These are phyloP conservation scores for Notoglanidium macrostoma DNA, from an alignment of 2,797 vertebrate species.

Conservation along the genomic window DNA sequence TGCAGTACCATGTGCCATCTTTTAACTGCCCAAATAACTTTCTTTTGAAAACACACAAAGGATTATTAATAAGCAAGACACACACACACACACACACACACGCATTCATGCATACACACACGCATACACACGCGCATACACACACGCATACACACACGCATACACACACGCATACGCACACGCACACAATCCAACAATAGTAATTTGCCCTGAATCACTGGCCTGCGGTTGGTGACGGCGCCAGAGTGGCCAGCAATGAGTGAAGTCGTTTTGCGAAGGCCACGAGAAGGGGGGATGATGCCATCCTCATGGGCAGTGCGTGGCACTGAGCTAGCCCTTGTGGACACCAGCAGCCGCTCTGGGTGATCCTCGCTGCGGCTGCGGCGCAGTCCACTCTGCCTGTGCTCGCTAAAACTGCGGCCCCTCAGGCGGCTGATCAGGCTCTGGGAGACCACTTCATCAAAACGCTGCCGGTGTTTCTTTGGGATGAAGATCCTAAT, in stretches of 20 bases:
- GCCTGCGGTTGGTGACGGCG: conserved; percentile 85
- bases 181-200: not conserved
- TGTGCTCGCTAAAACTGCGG: conserved; percentile 83
- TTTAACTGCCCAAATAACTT: not conserved
- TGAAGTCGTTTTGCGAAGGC: conserved; percentile 86
- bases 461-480: conserved; percentile 95
- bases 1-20: not conserved
- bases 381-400: conserved; percentile 84
- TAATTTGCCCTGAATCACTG: conserved; percentile 25
- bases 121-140: not conserved
- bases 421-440: conserved; percentile 91
- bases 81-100: not conserved
- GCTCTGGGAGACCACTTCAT: conserved; percentile 94
- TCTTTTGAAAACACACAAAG: not conserved
- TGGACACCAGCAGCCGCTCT: conserved; percentile 91
- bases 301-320: conserved; percentile 86
- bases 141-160: not conserved
- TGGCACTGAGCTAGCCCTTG: conserved; percentile 91
- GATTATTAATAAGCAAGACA: not conserved
- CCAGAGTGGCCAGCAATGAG: conserved; percentile 81
- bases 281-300: conserved; percentile 68
- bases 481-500: conserved; percentile 98
- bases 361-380: conserved; percentile 95
- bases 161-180: not conserved
- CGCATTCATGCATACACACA: too few species aligned